Base-by-base conservation (phyloP, 1,140 invertebrate species). In the Plutomurus gul region DNA sequence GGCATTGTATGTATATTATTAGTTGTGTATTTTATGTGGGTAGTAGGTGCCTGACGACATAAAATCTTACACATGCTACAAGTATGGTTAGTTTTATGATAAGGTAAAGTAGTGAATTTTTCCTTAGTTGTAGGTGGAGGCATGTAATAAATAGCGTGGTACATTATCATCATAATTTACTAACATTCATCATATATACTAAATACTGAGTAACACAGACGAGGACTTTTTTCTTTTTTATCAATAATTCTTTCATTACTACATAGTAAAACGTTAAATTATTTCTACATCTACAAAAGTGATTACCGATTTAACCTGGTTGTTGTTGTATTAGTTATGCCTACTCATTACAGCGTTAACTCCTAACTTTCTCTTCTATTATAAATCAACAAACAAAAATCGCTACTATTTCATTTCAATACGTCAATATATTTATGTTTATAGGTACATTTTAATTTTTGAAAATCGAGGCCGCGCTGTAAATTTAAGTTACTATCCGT, bases 131-230 rank as follows among this genome's bases (percentile, higher is more conserved):
- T 43, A 43, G 39, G 39, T 65, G 30, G 4, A n/a, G 25, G 30
- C 16, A 36, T 56, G 20, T 27, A 56, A 27, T 56, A 56, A 56
- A 25, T 65, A 60, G 11, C 51, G 20, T 60, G 36, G 25, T 65
- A 65, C 16, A 65, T 13, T 30, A 65, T 33, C 27, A 18, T 30
- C 27, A 65, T 65, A 33, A 65, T 33, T 65, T 65, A 65, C 27
- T 65, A 33, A 65, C 27, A 65, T 33, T 65, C 16, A 65, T 65
- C 56, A 33, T 65, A 30, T 33, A 65, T 33, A 65, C 56, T 65
- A 65, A 65, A 65, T 65, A 65, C 56, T 65, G 56, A 65, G 56
- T 65, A 65, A 65, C 56, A 65, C 56, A 65, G 56, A 65, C 56
- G 25, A 65, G 56, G 56, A 65, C 56, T 65, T 65, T 56, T 43